Base-by-base conservation (phyloP, 2,113 vertebrate genomes). In the Apeltes quadracus region DNA sequence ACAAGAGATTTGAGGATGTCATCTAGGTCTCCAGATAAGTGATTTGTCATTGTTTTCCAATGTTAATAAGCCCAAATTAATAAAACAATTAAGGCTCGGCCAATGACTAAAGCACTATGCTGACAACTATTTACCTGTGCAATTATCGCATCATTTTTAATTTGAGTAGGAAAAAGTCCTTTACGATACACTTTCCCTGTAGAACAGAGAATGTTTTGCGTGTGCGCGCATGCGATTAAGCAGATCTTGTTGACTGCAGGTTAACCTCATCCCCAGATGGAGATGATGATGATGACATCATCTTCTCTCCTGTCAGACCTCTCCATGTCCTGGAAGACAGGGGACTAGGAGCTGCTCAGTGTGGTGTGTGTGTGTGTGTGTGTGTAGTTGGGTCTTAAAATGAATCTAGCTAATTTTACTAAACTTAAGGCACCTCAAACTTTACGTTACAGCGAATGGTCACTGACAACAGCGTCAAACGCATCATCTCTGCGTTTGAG, bases 261-360 rank as follows among this genome's bases (percentile, higher is more conserved):
- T 91, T 89, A 89, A 89, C 81, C 80, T 87, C 85, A 87, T 75
- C 70, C 79, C 82, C 85, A 90, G 82, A 85, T 87, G 82, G 72
- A 72, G 71, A 88, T 84, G 71, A 82, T 88, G 71, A 82, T 88
- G 51, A 85, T 83, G 76, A 87, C 83, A 85, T 88, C 84, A 85
- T 64, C 73, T 38, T 72, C 61, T 72, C 79, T 70, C 68, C 74
- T 85, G 78, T 82, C 73, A 78, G 72, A 81, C 79, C 58, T 79
- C 72, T 48, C 44, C 43, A 69, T 29, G 73, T 64, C 65, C n/a
- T 72, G 64, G 68, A 71, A 43, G 69, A 64, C 20, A n/a, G 25
- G 41, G 50, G 53, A 59, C 61, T 6, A 54, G 66, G 57, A 78
- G 51, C 32, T 54, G 54, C 20, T 23, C 34, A 44, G 44, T 4